Conservation (phyloP, 2,797 vertebrate genomes). For the Trachops cirrhosus region DNA sequence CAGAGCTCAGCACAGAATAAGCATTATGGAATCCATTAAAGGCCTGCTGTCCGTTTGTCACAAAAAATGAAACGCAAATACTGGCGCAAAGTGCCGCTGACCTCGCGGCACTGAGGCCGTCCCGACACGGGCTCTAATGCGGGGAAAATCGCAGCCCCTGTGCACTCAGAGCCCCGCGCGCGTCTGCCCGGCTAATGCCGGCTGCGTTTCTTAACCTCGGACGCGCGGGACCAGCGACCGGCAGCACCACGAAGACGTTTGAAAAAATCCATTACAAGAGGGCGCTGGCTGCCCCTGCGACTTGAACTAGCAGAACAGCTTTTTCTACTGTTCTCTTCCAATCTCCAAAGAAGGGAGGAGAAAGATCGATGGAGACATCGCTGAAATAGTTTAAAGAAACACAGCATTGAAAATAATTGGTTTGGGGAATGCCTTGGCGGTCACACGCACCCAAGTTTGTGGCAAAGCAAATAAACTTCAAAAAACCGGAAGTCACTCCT, state of each 20-base stretch:
- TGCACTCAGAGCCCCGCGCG: background rate
- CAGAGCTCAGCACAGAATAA: background rate
- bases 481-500: background rate
- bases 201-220: background rate
- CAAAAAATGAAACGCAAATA: conserved; percentile 32
- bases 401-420: background rate
- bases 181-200: background rate
- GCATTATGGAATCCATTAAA: background rate
- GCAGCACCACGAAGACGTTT: background rate
- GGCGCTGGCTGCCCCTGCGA: conserved; percentile 1
- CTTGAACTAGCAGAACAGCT: background rate
- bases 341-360: background rate
- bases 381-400: background rate
- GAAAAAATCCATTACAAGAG: conserved; percentile 2
- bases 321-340: background rate
- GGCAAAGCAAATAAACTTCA: background rate
- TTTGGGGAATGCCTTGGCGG: background rate
- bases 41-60: background rate
- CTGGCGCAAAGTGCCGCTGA: background rate
- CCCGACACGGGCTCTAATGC: conserved; percentile 15
- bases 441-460: background rate
- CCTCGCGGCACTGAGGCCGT: background rate
- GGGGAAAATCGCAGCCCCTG: conserved; percentile 44
- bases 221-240: background rate
- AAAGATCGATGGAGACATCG: background rate